These are phyloP conservation scores for Trachelus iudaicus DNA, from an alignment of 2,888 invertebrate genomes.

Conservation along the genomic window DNA sequence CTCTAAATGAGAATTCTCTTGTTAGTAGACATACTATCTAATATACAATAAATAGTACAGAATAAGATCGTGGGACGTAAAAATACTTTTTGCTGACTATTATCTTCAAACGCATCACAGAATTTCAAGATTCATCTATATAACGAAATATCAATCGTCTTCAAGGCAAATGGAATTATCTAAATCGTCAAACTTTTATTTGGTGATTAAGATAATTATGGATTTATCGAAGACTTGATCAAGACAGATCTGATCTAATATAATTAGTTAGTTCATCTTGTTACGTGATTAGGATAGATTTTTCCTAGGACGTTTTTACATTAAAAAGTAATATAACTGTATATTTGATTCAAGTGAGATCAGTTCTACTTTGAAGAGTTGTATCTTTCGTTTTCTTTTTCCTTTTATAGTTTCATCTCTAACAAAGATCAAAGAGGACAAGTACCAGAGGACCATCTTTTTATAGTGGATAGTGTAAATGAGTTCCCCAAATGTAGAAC, in stretches of 20 bases:
- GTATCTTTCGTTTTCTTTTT: not conserved
- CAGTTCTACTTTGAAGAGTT: not conserved
- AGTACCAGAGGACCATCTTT: not conserved
- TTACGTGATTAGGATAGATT: not conserved
- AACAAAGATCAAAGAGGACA: not conserved
- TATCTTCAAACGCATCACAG: not conserved
- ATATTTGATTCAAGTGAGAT: not conserved
- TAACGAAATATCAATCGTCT: not conserved
- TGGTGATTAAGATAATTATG: not conserved
- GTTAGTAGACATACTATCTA: not conserved
- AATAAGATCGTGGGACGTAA: not conserved
- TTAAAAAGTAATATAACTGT: too few species aligned
- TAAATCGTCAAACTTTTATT: not conserved
- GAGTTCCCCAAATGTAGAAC: not conserved
- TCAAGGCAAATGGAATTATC: not conserved
- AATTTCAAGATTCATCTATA: not conserved
- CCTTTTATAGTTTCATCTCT: too few species aligned
- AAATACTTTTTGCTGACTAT: not conserved
- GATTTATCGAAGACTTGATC: not conserved
- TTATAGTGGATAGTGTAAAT: not conserved
- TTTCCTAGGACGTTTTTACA: not conserved
- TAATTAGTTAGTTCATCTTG: not conserved
- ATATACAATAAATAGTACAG: not conserved
- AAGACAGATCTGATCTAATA: not conserved
- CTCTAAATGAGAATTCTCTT: not conserved